Conservation (phyloP, 2,888 invertebrate genomes). For the Spilosoma lubricipeda region DNA sequence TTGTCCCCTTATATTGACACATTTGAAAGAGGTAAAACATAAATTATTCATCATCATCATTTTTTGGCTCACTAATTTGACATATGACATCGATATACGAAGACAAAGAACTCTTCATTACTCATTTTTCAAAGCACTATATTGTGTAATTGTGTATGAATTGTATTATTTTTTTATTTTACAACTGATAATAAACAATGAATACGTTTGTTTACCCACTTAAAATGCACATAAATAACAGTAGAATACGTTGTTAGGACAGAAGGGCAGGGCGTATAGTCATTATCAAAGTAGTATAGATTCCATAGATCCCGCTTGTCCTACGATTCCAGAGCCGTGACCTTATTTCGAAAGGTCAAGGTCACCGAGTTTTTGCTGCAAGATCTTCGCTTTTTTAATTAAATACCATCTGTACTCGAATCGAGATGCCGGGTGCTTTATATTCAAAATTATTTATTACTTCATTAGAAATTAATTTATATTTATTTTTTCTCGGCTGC, state of each 20-base stretch:
- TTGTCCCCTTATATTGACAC: too few species aligned
- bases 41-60: too few species aligned
- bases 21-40: too few species aligned
- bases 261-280: background rate
- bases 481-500: background rate
- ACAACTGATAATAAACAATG: too few species aligned
- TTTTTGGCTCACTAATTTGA: too few species aligned
- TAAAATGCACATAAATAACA: too few species aligned
- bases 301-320: background rate
- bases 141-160: too few species aligned
- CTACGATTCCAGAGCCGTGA: background rate
- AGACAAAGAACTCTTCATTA: too few species aligned
- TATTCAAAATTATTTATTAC: conserved; percentile 34
- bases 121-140: too few species aligned
- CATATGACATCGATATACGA: too few species aligned
- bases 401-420: conserved; percentile 33
- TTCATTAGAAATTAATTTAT: conserved; percentile 31
- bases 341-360: conserved; percentile 17
- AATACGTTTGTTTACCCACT: too few species aligned
- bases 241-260: background rate
- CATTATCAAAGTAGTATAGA: background rate
- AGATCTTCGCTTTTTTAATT: conserved; percentile 37
- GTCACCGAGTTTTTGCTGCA: conserved; percentile 32
- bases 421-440: conserved; percentile 24
- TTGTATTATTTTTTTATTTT: too few species aligned